Conservation (phyloP, 2,113 vertebrate species). For the Rhadina sibilatrix region DNA sequence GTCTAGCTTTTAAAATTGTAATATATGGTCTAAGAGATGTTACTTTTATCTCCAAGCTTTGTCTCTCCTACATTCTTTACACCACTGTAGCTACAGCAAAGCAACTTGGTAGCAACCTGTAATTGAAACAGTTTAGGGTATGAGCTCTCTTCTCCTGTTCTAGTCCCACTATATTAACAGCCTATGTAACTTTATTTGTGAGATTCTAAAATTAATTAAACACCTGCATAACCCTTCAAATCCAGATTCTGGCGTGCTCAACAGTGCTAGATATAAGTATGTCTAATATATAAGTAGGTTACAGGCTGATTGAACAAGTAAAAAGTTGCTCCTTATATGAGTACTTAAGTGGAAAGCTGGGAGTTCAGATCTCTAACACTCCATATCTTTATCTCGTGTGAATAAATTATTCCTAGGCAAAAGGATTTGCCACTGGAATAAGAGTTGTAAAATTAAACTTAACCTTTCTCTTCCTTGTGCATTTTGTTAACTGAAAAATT, state of each 20-base stretch:
- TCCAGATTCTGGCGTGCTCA: neutral
- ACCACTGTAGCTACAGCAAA: neutral
- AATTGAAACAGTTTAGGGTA: neutral
- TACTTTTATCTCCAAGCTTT: neutral
- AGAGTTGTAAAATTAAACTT: neutral
- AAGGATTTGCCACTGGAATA: neutral
- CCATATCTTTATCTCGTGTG: neutral
- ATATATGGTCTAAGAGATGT: neutral
- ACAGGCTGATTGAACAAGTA: neutral
- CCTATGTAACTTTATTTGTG: neutral
- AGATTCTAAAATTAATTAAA: neutral
- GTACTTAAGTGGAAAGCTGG: neutral
- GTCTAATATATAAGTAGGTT: neutral
- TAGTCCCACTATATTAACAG: neutral
- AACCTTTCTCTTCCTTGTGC: neutral
- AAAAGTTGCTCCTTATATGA: neutral
- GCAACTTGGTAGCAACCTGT: neutral
- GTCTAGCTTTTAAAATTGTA: neutral
- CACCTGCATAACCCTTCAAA: neutral
- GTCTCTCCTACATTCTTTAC: neutral
- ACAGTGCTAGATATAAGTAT: neutral
- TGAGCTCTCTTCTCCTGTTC: neutral
- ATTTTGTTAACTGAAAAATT: neutral
- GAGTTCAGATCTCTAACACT: neutral
- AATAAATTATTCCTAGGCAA: neutral